These are phyloP conservation scores for Quadroppia sp. DNA, from an alignment of 2,888 invertebrate species.

Conservation along the genomic window DNA sequence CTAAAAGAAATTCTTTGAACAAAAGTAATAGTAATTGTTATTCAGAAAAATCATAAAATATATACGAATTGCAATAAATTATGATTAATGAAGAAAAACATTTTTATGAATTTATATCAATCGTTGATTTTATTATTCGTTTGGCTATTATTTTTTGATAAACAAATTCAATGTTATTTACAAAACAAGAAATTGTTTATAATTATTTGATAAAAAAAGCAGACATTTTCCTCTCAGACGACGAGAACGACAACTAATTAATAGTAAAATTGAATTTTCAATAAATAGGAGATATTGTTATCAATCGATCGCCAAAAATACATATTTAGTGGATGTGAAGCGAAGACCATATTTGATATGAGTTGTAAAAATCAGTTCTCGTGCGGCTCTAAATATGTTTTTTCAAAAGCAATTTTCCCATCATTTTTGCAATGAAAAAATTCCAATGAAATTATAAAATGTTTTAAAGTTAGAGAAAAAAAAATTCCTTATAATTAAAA, in stretches of 20 bases:
- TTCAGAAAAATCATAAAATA: too few species aligned
- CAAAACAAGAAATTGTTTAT: background rate
- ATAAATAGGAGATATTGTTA: background rate
- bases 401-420: slow-evolving; percentile 31
- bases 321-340: background rate
- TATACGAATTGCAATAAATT: too few species aligned
- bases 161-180: too few species aligned
- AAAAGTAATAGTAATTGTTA: background rate
- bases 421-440: slow-evolving; percentile 27
- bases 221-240: too few species aligned
- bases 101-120: too few species aligned
- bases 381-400: background rate
- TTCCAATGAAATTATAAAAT: slow-evolving; percentile 36
- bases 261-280: background rate
- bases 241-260: slow-evolving; percentile 29
- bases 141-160: too few species aligned
- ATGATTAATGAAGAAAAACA: too few species aligned
- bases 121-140: too few species aligned
- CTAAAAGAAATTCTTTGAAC: background rate
- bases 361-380: slow-evolving; percentile 3
- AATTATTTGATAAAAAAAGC: background rate
- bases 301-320: too few species aligned
- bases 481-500: slow-evolving; percentile 36
- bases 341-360: background rate
- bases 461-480: slow-evolving; percentile 7